Conservation (phyloP, 2,113 vertebrate species). For the Pantherophis guttatus region DNA sequence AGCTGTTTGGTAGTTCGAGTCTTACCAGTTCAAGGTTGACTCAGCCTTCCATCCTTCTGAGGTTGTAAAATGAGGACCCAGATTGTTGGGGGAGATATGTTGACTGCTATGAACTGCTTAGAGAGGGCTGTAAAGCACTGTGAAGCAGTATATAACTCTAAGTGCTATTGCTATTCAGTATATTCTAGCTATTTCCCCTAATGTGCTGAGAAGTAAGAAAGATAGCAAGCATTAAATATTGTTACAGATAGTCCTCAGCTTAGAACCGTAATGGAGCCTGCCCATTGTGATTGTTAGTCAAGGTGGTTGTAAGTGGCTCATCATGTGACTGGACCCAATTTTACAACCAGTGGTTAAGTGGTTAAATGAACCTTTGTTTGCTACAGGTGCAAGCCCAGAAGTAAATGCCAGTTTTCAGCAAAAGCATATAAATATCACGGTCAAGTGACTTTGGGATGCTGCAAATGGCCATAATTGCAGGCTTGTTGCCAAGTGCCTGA, state of each 20-base stretch:
- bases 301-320: not conserved
- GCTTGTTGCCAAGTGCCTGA: no score
- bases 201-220: not conserved
- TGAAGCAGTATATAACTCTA: no score
- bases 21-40: no score
- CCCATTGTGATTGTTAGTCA: not conserved
- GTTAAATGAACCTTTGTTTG: not conserved
- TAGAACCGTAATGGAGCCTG: not conserved
- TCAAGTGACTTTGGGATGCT: not conserved
- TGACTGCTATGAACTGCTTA: no score
- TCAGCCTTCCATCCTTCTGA: no score
- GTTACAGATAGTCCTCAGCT: not conserved
- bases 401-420: not conserved
- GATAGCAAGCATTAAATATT: not conserved
- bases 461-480: not conserved
- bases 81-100: no score
- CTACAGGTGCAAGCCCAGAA: not conserved
- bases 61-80: no score
- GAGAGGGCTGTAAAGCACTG: no score
- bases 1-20: no score
- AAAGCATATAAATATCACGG: not conserved
- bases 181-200: not conserved
- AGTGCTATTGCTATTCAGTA: not conserved
- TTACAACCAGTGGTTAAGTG: not conserved
- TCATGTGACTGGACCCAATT: not conserved